phyloP scores from a whole-genome alignment of 2,888 invertebrate species.

The Cephus sareptanus region DNA sequence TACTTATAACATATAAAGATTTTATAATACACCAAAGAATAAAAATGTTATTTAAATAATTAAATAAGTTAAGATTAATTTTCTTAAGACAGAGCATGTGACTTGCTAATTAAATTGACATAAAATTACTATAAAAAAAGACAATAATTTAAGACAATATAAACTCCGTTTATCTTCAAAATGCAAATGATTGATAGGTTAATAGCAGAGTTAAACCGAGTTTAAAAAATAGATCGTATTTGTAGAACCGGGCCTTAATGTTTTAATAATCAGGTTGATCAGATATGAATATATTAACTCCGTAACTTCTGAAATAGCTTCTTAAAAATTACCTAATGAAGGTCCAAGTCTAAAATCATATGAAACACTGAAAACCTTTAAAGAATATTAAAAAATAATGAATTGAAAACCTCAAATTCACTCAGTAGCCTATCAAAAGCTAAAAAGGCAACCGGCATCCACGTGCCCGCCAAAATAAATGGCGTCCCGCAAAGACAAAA shows the following conservation, averaged over 20 bases:
- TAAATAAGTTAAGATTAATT: too few relatives aligned
- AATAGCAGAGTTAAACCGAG: too few relatives aligned
- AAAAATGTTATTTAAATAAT: neutral
- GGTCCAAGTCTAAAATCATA: neutral
- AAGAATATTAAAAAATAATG: neutral
- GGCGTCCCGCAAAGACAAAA: conserved; percentile 48
- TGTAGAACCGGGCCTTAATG: neutral
- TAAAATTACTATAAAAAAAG: neutral
- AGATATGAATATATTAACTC: neutral
- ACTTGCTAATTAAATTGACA: neutral
- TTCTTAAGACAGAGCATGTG: too few relatives aligned
- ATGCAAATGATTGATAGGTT: too few relatives aligned
- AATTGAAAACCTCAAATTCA: neutral
- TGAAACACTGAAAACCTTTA: neutral
- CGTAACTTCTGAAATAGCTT: neutral
- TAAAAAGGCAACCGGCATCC: conserved; percentile 29
- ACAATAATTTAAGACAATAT: neutral
- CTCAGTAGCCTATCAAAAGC: neutral
- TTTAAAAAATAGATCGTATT: too few relatives aligned
- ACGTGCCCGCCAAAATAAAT: conserved; percentile 63
- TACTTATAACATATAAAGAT: neutral
- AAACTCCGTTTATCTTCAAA: too few relatives aligned
- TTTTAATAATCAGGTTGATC: neutral
- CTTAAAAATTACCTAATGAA: neutral
- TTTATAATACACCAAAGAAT: neutral